These are phyloP conservation scores for Apogon talboti DNA, from an alignment of 2,797 vertebrate species.

Conservation along the genomic window DNA sequence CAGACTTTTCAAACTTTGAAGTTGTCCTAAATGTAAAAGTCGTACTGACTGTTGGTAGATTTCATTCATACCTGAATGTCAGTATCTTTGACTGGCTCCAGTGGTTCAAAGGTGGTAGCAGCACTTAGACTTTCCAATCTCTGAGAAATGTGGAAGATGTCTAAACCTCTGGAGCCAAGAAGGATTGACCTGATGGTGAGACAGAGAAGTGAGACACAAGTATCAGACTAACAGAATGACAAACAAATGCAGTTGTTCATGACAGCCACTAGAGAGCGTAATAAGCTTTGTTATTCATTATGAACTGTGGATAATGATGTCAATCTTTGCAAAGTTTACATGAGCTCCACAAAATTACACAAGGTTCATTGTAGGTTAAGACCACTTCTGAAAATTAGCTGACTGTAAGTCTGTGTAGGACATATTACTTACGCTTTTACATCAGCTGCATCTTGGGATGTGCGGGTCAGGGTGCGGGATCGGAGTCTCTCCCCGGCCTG, in stretches of 20 bases:
- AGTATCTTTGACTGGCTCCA: conserved; percentile 98
- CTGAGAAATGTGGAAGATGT: conserved; percentile 97
- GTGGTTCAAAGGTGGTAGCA: conserved; percentile 96
- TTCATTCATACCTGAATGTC: conserved; percentile 91
- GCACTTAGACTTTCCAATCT: conserved; percentile 95
- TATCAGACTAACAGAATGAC: not conserved
- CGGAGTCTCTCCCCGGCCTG: conserved; percentile 95
- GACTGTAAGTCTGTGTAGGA: not conserved
- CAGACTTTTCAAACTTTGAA: no score
- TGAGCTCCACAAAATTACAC: not conserved
- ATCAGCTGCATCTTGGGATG: conserved; percentile 95
- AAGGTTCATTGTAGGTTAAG: not conserved
- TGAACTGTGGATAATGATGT: no score
- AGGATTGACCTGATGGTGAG: conserved; percentile 89
- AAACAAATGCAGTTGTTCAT: conserved; percentile 4
- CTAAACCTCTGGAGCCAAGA: conserved; percentile 93
- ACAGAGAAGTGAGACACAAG: conserved; percentile 13
- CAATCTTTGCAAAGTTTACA: not conserved
- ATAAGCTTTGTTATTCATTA: not conserved
- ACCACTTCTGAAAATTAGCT: not conserved
- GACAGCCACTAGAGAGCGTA: conserved; percentile 54
- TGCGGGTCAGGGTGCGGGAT: conserved; percentile 93
- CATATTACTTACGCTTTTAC: conserved; percentile 93
- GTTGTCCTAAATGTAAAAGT: no score
- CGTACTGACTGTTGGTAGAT: not conserved